Base-by-base conservation (phyloP, 2,888 invertebrate species). In the Itoplectis maculator region DNA sequence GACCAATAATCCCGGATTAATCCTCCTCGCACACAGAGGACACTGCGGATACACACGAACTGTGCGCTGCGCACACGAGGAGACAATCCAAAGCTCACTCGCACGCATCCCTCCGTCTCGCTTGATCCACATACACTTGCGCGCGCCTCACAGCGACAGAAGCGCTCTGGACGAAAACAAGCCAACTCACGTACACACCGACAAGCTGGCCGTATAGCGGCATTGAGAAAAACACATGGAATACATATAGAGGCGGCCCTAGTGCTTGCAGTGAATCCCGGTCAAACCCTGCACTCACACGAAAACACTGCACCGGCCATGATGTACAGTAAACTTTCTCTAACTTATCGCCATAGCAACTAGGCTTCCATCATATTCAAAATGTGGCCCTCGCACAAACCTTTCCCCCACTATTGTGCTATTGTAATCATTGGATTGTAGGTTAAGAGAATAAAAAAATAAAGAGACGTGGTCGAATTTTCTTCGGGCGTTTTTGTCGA, bases 1-100 rank as follows among this genome's bases (percentile, higher is more conserved):
- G 87, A 86, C 87, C 89, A 89, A 89, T 92, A 91, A 92, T 91
- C 91, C 91, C 86, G 88, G 91, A 91, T 91, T 91, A 91, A 91
- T 90, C 92, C 91, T 86, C 84, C 88, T 82, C 88, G 86, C 86
- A 84, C 85, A 79, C 87, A 84, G 81, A 66, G 45, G 35, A 47
- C 65, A 77, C 65, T n/a, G n/a, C n/a, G n/a, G n/a, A n/a, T n/a
- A 59, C 69, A 81, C 73, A 77, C 82, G 51, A 20, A 37, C 74
- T 59, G 5, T 5, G 29, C 29, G 29, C 29, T 29, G 73, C 51
- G 37, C 37, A 61, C 40, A 76, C 20, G 23, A 40, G 40, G 23
- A 69, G 35, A 69, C 61, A 63, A 72, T 66, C 56, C 51, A 63
- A 45, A 61, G 63, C 54, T 56, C 76, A 66, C 54, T 66, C 40